These are phyloP conservation scores for Epinotia nisella DNA, from an alignment of 2,888 invertebrate species.

Conservation along the genomic window DNA sequence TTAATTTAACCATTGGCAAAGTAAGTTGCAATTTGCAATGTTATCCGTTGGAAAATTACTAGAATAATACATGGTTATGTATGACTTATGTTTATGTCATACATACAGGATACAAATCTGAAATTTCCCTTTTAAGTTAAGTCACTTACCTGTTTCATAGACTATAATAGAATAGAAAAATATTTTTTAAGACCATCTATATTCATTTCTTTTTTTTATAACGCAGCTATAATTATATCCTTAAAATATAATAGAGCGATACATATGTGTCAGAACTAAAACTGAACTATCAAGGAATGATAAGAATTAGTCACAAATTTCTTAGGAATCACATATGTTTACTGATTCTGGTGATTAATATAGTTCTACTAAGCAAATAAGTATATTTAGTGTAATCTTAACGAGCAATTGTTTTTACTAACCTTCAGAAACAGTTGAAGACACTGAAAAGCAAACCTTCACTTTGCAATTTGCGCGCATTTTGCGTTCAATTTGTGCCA, in stretches of 20 bases:
- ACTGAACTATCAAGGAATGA: neutral
- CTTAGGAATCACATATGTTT: constrained; percentile 32
- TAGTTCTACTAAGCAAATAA: neutral
- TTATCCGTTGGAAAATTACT: neutral
- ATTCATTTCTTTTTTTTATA: too few species aligned
- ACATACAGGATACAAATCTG: too few species aligned
- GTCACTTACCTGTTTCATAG: too few species aligned
- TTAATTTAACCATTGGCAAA: neutral
- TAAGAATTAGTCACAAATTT: constrained; percentile 20
- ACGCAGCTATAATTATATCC: too few species aligned
- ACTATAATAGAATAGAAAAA: too few species aligned
- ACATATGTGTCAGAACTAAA: neutral
- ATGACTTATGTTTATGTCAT: neutral
- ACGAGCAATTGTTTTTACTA: constrained; percentile 10
- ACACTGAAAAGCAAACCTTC: constrained; percentile 18
- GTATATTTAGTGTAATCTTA: neutral
- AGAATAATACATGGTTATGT: neutral
- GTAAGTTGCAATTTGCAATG: neutral
- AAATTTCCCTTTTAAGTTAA: too few species aligned
- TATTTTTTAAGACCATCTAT: too few species aligned
- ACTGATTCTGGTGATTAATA: constrained; percentile 23
- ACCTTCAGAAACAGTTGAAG: constrained; percentile 36
- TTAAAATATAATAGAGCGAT: neutral
- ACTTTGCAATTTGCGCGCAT: neutral
- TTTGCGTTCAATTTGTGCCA: neutral